Evolutionary conservation across 2,113 vertebrate genomes (phyloP).

Genomic region (Chrysochloris asiatica): DNA sequence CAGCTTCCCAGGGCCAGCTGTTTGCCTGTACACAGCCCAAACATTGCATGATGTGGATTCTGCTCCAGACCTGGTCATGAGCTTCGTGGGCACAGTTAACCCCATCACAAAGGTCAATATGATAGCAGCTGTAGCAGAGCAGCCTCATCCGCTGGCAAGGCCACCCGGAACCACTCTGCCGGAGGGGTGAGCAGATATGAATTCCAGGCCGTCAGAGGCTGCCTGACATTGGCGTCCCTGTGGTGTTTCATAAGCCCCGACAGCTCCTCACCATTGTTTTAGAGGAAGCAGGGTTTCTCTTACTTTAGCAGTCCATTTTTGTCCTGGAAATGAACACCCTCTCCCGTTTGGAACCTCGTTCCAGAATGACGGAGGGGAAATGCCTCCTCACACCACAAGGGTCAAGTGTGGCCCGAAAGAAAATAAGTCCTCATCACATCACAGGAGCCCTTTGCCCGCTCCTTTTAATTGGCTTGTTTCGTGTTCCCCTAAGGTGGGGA

Average conservation of each 20-base stretch:
- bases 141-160: not conserved
- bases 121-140: not conserved
- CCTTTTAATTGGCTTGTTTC: conserved; percentile 80
- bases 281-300: not conserved
- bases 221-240: conserved; percentile 50
- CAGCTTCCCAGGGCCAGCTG: conserved; percentile 8
- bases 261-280: conserved; percentile 52
- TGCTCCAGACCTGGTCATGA: not conserved
- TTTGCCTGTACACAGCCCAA: not conserved
- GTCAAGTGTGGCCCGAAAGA: conserved; percentile 12
- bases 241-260: conserved; percentile 70
- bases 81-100: not conserved
- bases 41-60: not conserved
- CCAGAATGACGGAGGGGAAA: not conserved
- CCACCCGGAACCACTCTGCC: not conserved
- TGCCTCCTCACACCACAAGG: not conserved
- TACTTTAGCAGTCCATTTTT: not conserved
- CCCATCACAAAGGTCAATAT: not conserved
- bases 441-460: conserved; percentile 28
- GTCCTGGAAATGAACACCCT: conserved; percentile 38
- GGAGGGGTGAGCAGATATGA: not conserved
- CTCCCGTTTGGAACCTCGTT: not conserved
- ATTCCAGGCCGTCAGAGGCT: conserved; percentile 5
- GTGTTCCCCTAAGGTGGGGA: conserved; percentile 81
- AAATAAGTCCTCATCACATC: not conserved